phyloP scores from a whole-genome alignment of 2,113 vertebrate species.

The Salminus brasiliensis region DNA sequence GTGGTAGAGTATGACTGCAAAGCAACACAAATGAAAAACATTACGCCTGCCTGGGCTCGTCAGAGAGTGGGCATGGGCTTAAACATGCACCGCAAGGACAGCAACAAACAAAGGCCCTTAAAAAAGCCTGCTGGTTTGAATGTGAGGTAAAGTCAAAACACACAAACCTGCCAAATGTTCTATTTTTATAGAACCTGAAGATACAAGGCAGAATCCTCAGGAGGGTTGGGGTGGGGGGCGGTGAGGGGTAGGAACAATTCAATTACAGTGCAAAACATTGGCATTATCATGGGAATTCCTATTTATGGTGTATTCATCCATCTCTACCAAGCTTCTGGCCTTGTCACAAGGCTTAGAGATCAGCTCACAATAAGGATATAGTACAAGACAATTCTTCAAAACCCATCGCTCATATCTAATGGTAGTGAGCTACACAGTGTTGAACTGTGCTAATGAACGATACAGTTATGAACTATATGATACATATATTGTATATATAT shows the following conservation, averaged over 20 bases:
- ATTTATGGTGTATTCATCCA: not conserved
- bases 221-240: too few species aligned
- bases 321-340: not conserved
- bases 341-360: not conserved
- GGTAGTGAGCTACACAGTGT: not conserved
- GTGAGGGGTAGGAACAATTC: not conserved
- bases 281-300: not conserved
- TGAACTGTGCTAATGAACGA: not conserved
- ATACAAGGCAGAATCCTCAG: not conserved
- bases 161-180: not conserved
- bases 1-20: not conserved
- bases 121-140: not conserved
- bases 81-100: not conserved
- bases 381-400: not conserved
- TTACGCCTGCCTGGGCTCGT: not conserved
- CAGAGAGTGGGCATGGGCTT: not conserved
- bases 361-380: not conserved
- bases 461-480: too few species aligned
- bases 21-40: conserved; percentile 14
- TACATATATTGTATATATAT: too few species aligned
- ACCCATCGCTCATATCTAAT: not conserved
- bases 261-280: not conserved
- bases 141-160: conserved; percentile 15
- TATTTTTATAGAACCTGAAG: not conserved
- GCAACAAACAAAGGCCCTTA: conserved; percentile 3